Base-by-base conservation (phyloP, 1,140 invertebrate genomes). In the Drosophila sproati region DNA sequence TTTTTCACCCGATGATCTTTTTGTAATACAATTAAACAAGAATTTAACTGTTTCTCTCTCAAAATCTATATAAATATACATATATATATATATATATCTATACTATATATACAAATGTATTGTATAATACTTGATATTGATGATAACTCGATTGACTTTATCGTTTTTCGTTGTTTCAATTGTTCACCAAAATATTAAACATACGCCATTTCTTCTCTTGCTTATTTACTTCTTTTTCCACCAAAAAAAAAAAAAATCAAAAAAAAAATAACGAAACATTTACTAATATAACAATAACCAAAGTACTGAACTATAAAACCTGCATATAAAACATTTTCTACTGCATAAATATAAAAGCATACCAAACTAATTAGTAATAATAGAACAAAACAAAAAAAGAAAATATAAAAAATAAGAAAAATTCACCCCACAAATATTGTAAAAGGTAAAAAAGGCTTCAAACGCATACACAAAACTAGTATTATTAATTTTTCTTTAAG, bases 171-270 rank as follows among this genome's bases (percentile, higher is more conserved):
- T 89, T 88, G 73, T 90, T 90, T 81, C 76, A 79, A 88, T 88
- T 88, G 74, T 78, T 88, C 85, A 89, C 80, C 82, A 87, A 83
- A 85, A 81, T 83, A 91, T 91, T 91, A 91, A 91, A 91, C 88
- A 88, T 91, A 88, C 88, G 88, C 78, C 82, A 91, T 91, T 91
- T 91, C 85, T 91, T 91, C 88, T 91, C 88, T 91, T 91, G 88
- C 88, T 91, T 91, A 91, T 91, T 91, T 91, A 91, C 83, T 91
- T 91, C 86, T 91, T 91, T 87, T 87, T 85, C 80, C 83, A 83
- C 82, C n/a, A 70, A 82, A 68, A 61, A 77, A 63, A 45, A 55
- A 56, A 72, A 41, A 62, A 60, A 59, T 70, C 8, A 31, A 47
- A 39, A 70, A 70, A 45, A 68, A 73, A 52, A 87, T 20, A 20